These are phyloP conservation scores for Ichneumon xanthorius DNA, from an alignment of 2,888 invertebrate species.

Conservation along the genomic window DNA sequence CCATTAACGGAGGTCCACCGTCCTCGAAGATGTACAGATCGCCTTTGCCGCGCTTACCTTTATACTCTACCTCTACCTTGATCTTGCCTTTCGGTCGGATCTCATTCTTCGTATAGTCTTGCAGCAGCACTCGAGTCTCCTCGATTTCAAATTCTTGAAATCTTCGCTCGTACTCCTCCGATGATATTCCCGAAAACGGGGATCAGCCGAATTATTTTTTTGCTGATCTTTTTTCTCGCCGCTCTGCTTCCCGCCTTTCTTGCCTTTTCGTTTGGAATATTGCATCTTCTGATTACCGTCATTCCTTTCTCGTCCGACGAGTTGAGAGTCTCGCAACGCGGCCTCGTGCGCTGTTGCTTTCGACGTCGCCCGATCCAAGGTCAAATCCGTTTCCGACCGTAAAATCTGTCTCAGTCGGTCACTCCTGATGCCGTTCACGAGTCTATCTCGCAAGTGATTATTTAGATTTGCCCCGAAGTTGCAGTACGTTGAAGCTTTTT, in stretches of 20 bases:
- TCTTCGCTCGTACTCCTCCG: slow-evolving; percentile 13
- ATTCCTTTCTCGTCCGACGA: slow-evolving; percentile 3
- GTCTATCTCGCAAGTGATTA: slow-evolving; percentile 25
- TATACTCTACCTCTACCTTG: background rate
- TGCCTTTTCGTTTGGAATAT: slow-evolving; percentile 26
- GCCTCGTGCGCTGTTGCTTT: slow-evolving; percentile 35
- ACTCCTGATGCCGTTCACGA: slow-evolving; percentile 40
- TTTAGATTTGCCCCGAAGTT: slow-evolving; percentile 40
- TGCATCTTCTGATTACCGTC: slow-evolving; percentile 19
- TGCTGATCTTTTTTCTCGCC: background rate
- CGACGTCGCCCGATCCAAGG: slow-evolving; percentile 25
- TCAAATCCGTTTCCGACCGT: slow-evolving; percentile 40
- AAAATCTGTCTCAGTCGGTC: slow-evolving; percentile 29
- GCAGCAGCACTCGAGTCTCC: slow-evolving; percentile 18
- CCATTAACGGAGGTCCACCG: slow-evolving; percentile 51
- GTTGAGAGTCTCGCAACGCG: slow-evolving; percentile 25
- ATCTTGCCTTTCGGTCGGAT: slow-evolving; percentile 6
- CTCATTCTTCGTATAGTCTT: slow-evolving; percentile 20
- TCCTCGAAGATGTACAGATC: slow-evolving; percentile 40
- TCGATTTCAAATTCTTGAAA: slow-evolving; percentile 5
- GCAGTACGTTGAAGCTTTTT: slow-evolving; percentile 48
- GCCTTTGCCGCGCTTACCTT: slow-evolving; percentile 16
- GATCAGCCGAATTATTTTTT: slow-evolving; percentile 15
- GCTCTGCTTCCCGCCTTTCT: background rate
- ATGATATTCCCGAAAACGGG: slow-evolving; percentile 1